phyloP scores from a whole-genome alignment of 1,140 invertebrate genomes.

The Bombus superbus region DNA sequence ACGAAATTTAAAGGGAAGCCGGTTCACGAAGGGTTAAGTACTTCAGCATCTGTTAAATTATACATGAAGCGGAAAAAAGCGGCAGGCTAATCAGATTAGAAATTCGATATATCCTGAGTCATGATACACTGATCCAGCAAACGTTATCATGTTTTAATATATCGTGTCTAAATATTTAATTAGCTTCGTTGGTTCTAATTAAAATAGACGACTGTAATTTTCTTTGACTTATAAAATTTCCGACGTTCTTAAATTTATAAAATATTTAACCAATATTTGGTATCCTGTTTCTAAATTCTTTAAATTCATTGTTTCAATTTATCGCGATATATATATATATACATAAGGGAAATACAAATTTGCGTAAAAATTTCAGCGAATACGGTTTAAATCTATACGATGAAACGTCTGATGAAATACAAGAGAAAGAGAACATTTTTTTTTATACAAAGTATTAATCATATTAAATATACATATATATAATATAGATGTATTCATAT shows the following conservation, averaged over 20 bases:
- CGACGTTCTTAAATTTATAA: not conserved
- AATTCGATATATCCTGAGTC: not conserved
- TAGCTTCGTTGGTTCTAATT: not conserved
- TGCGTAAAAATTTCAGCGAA: too few species aligned
- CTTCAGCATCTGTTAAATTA: conserved; percentile 29
- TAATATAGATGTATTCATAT: not conserved
- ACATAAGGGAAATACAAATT: too few species aligned
- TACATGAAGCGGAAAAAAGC: conserved; percentile 23
- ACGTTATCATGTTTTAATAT: not conserved
- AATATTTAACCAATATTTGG: not conserved
- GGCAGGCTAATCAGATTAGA: not conserved
- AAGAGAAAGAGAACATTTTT: not conserved
- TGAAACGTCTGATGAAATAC: not conserved
- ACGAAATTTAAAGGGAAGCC: conserved; percentile 33
- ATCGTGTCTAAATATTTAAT: not conserved
- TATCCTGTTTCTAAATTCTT: too few species aligned
- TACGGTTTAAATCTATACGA: too few species aligned
- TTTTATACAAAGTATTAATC: not conserved
- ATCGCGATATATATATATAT: not conserved
- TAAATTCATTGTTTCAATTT: not conserved
- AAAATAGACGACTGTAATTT: not conserved
- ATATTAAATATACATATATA: not conserved
- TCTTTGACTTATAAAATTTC: not conserved
- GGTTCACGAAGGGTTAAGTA: conserved; percentile 8
- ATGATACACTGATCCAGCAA: not conserved